phyloP scores from a whole-genome alignment of 2,797 vertebrate genomes.

The Anolis apletophallus region DNA sequence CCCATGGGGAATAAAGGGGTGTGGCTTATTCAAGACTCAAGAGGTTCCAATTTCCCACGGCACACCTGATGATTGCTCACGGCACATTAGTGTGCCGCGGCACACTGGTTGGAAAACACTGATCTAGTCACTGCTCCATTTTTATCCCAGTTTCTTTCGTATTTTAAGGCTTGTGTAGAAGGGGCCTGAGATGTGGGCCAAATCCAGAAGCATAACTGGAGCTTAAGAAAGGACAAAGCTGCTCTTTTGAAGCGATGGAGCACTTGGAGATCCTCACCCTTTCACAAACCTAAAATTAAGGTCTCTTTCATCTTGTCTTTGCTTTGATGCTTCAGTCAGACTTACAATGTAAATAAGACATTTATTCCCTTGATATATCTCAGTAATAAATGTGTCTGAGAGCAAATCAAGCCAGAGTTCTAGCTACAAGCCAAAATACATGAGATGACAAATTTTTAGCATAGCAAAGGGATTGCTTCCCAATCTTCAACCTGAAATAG shows the following conservation, averaged over 20 bases:
- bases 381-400: neutral
- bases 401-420: neutral
- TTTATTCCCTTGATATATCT: neutral
- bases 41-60: too few relatives aligned
- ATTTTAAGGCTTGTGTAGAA: too few relatives aligned
- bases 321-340: neutral
- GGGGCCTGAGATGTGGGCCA: neutral
- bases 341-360: neutral
- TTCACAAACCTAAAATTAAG: neutral
- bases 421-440: too few relatives aligned
- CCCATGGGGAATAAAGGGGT: too few relatives aligned
- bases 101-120: too few relatives aligned
- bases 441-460: neutral
- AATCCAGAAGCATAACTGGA: neutral
- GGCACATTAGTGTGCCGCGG: too few relatives aligned
- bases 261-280: neutral
- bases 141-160: too few relatives aligned
- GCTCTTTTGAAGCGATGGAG: neutral
- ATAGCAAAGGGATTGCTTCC: neutral
- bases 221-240: neutral
- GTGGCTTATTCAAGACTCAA: too few relatives aligned
- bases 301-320: neutral
- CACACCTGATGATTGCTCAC: too few relatives aligned
- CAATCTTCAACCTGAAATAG: neutral
- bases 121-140: too few relatives aligned